Evolutionary conservation across 2,888 invertebrate genomes (phyloP), one percentile per base, ranked within the genome.

Genomic region (Bombylius discolor): DNA sequence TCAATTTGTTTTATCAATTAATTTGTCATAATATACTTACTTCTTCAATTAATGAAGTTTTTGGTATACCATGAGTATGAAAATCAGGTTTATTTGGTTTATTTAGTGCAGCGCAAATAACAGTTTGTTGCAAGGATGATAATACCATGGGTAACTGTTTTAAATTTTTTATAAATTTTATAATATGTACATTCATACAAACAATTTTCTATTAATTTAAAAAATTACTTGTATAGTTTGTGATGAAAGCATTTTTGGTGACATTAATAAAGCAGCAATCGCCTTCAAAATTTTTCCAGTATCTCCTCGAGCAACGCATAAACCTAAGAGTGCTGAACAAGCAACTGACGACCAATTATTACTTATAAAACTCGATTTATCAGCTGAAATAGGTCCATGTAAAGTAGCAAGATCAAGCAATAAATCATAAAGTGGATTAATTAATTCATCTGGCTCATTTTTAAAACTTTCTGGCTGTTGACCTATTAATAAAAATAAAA

Each of bases 261-360:
- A 89, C 88, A 94, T 94, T 48, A 93, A 79, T 61, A 96, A 78
- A 34, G 92, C 88, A 5, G 91, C 85, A 45, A 91, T 82, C 6
- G 96, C 92, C 64, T 86, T 84, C 7, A 97, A 78, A 64, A 92
- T 83, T 67, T 92, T 87, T 58, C 93, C 93, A 11, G 95, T 91
- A 70, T 95, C 91, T 5, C 97, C 98, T 55, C 90, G 79, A 3
- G 96, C 95, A 51, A 97, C 89, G 13, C 93, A 91, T 58, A 98
- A 77, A 55, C 94, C 91, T 53, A 97, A 79, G 9, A 99, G 79
- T 64, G 95, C 95, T 3, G 97, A 88, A 70, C 93, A 92, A 52
- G 95, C 92, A 58, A 93, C 81, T 5, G 92, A 85, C 31, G 92
- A 90, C 65, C 96, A 79, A 63, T 81, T 82, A 60, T 79, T 81